Evolutionary conservation across 2,888 invertebrate species (phyloP), one percentile per base, ranked within the genome.

Genomic region (Lasioglossum malachurum): DNA sequence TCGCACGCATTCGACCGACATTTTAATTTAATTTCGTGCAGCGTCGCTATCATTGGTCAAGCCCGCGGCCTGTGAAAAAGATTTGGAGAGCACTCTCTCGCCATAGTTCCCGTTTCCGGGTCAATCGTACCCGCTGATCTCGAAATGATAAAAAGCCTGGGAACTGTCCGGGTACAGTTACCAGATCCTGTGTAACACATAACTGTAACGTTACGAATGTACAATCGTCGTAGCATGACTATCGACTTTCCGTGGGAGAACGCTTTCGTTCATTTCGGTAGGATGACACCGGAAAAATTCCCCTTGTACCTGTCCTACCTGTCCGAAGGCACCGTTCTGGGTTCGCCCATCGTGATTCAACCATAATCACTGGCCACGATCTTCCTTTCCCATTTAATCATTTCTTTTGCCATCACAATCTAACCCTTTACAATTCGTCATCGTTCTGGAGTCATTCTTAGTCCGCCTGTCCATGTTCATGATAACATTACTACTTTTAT

Each of bases 171-270:
- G 76, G 75, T 87, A 91, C 88, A 90, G 90, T 91, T 91, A 88
- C 81, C 8, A 35, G 79, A 78, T 83, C 75, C 71, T 82, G 67
- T 84, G 82, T 84, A 88, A 91, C 79, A 67, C 83, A n/a, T 91
- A 87, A 89, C 88, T 87, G 89, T 91, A 87, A 90, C 69, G 76
- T 87, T 84, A 88, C 75, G 69, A 88, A 83, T 87, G 74, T 80
- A 79, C 80, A 57, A 69, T 81, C 67, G 49, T 38, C 64, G 60
- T n/a, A n/a, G 46, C 69, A 57, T 31, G 79, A 80, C 82, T 71
- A 83, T 85, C 82, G 67, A 71, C 53, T 80, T 82, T 80, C 76
- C 53, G 77, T 67, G 49, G 46, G 38, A 64, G 75, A 75, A 64
- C 14, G n/a, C 67, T 46, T 69, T 38, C 38, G 23, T 75, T 72